Percentiles rank a stretch among this genome's conserved stretches.
Conservation (phyloP, 2,113 vertebrate genomes). For the Mastomys coucha region DNA sequence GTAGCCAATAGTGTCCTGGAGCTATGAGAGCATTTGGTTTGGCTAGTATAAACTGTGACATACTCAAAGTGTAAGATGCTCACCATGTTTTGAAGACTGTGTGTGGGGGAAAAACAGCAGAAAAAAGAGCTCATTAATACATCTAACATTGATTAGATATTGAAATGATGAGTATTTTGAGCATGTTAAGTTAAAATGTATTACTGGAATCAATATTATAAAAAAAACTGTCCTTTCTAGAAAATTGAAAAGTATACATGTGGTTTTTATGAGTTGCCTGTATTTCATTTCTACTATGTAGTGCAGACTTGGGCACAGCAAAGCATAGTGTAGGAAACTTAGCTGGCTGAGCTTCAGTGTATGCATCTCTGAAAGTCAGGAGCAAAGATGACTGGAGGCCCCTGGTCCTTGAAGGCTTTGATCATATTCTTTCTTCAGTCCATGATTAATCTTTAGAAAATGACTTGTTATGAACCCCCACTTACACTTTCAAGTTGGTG, state of each 20-base stretch:
- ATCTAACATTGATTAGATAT: neutral
- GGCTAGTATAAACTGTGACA: neutral
- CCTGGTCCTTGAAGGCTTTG: neutral
- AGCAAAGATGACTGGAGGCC: neutral
- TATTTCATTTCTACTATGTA: neutral
- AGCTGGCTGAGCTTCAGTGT: neutral
- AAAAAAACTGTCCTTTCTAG: neutral
- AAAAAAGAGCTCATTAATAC: neutral
- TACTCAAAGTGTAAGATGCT: neutral
- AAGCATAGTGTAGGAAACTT: neutral
- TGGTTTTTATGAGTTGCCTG: neutral
- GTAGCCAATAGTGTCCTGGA: neutral
- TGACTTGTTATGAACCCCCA: neutral
- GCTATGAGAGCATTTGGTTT: neutral
- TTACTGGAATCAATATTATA: neutral
- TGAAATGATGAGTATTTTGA: constrained; percentile 21
- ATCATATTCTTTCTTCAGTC: neutral
- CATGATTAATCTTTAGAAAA: neutral
- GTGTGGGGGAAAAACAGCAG: neutral
- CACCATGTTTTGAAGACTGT: neutral
- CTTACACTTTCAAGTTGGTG: neutral
- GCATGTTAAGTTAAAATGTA: neutral
- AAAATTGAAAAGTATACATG: neutral
- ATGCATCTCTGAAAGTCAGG: neutral
- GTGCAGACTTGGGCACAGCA: neutral